Conservation (phyloP, 2,888 invertebrate species). For the Leptopilina myrica region DNA sequence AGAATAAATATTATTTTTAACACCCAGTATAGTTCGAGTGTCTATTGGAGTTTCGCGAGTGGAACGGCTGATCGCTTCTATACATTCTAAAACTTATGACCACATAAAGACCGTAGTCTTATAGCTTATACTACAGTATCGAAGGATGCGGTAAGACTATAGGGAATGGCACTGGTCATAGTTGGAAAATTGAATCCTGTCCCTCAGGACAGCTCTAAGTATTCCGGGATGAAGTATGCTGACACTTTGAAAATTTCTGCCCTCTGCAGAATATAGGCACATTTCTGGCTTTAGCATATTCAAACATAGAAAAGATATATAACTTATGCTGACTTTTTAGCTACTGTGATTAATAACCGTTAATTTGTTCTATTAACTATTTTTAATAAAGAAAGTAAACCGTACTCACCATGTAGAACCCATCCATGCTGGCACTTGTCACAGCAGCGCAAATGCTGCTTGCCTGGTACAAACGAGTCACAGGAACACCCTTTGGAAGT, state of each 20-base stretch:
- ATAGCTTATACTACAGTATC: constrained; percentile 50
- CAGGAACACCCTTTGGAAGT: constrained; percentile 83
- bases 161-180: constrained; percentile 73
- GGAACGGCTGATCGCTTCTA: constrained; percentile 57
- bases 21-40: constrained; percentile 42
- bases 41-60: constrained; percentile 46
- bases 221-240: constrained; percentile 70
- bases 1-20: constrained; percentile 22
- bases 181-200: constrained; percentile 75
- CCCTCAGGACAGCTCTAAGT: constrained; percentile 68
- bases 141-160: constrained; percentile 43
- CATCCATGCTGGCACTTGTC: constrained; percentile 86
- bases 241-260: constrained; percentile 65
- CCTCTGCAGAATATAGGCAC: constrained; percentile 52
- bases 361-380: no score
- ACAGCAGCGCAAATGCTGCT: constrained; percentile 82
- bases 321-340: constrained; percentile 15
- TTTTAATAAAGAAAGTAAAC: constrained; percentile 2
- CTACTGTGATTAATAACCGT: no score
- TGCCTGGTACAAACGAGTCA: constrained; percentile 84
- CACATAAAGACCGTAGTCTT: constrained; percentile 71
- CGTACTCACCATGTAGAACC: constrained; percentile 85
- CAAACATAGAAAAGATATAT: constrained; percentile 9
- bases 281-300: constrained; percentile 14
- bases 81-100: constrained; percentile 71